Evolutionary conservation across 2,888 invertebrate species (phyloP).

Genomic region (Odontomyia ornata): DNA sequence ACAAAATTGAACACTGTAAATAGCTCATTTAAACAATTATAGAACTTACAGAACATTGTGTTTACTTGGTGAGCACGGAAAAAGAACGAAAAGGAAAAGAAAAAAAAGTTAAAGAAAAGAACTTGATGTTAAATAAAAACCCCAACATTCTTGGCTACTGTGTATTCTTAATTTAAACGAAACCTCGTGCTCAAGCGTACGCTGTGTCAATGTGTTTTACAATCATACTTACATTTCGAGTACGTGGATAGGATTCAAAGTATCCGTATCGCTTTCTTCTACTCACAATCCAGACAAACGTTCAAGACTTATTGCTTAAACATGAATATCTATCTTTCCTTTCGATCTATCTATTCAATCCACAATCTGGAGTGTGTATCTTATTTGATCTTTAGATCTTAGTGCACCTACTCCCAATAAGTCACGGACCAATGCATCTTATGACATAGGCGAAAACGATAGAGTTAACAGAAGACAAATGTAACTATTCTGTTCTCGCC

Average conservation of each 20-base stretch:
- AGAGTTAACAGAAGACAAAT: too few species aligned
- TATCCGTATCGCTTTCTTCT: background rate
- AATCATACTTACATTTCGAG: background rate
- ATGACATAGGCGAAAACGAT: background rate
- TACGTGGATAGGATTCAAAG: background rate
- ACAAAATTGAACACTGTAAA: slow-evolving; percentile 35
- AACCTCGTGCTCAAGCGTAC: background rate
- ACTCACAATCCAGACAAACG: background rate
- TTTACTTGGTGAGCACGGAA: slow-evolving; percentile 7
- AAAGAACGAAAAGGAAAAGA: too few species aligned
- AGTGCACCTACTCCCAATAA: slow-evolving; percentile 34
- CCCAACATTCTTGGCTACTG: slow-evolving; percentile 24
- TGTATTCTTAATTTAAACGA: slow-evolving; percentile 34
- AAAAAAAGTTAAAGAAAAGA: background rate
- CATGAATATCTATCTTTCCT: slow-evolving; percentile 8
- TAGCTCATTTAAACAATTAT: slow-evolving; percentile 30
- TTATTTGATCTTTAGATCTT: slow-evolving; percentile 39
- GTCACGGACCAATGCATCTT: slow-evolving; percentile 34
- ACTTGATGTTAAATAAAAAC: too few species aligned
- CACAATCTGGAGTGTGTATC: background rate
- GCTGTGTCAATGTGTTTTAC: slow-evolving; percentile 4
- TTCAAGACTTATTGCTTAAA: background rate
- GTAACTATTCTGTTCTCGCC: slow-evolving; percentile 38
- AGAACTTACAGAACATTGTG: background rate
- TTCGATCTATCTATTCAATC: slow-evolving; percentile 6